Base-by-base conservation (phyloP, 2,888 invertebrate genomes). In the Acleris holmiana region DNA sequence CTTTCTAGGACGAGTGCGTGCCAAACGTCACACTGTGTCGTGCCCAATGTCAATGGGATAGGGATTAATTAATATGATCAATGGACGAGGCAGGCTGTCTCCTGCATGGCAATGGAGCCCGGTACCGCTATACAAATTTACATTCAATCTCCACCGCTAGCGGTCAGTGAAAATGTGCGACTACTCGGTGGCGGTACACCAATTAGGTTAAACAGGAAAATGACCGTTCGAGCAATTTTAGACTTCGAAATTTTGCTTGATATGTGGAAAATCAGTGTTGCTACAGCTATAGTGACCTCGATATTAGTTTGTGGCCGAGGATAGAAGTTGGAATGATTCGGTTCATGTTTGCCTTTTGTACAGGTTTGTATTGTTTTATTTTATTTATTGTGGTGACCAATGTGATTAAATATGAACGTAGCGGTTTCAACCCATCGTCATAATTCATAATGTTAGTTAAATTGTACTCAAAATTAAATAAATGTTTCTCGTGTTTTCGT, bases 51-150 rank as follows among this genome's bases (percentile, higher is more conserved):
- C 68, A 72, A 73, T 71, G 73, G 71, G 71, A 67, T 67, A 70
- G 71, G 75, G 74, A 77, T 77, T 82, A 80, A 85, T 88, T 86
- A 85, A 84, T 86, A 89, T 89, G 88, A 88, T 84, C 83, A 76
- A 85, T 88, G 82, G 79, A 67, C 74, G 71, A 64, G 68, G 71
- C 69, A 73, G 68, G 68, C 75, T 85, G 78, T 77, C 76, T 82
- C 79, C 76, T 86, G 91, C 88, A 92, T 92, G 75, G 82, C 83
- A 91, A 91, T 89, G 80, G 73, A 72, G 73, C 70, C 71, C 72
- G 71, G 77, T 88, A 91, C 91, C 90, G 90, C 89, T 92, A 91
- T 76, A 82, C 82, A 86, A 88, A 89, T 91, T 90, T 85, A 87
- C 83, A 91, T 91, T 89, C 91, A 84, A 85, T 83, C 83, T 84